Conservation (phyloP, 2,113 vertebrate species). For the Ammodytes dubius region DNA sequence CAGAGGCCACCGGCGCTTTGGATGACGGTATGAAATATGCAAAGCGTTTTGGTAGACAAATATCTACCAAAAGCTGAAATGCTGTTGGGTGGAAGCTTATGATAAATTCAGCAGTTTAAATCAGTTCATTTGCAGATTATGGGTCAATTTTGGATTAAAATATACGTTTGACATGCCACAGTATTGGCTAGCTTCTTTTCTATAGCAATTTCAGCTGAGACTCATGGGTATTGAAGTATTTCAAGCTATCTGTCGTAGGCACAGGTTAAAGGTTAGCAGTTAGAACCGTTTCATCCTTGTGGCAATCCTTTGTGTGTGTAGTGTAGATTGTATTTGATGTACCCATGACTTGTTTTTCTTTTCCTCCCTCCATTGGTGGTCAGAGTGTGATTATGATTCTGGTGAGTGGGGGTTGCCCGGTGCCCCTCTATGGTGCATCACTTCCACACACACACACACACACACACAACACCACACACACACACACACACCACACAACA, state of each 20-base stretch:
- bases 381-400: conserved; percentile 86
- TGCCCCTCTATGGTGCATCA: conserved; percentile 67
- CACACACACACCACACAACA: conserved; percentile 25
- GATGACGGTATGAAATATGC: conserved; percentile 89
- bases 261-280: no score
- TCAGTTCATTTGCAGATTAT: not conserved
- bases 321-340: conserved; percentile 67
- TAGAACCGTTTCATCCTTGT: conserved; percentile 35
- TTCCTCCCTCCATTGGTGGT: conserved; percentile 80
- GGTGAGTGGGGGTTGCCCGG: conserved; percentile 82
- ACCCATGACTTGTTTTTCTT: conserved; percentile 82
- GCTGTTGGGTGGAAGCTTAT: no score
- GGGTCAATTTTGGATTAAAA: not conserved
- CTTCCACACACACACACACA: conserved; percentile 28
- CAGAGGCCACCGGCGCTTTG: conserved; percentile 84
- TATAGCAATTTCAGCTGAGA: not conserved
- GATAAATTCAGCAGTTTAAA: no score
- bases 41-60: not conserved
- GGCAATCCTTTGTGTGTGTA: conserved; percentile 34
- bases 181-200: not conserved
- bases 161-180: not conserved
- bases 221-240: not conserved
- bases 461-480: conserved; percentile 9
- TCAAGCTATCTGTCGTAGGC: not conserved
- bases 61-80: not conserved